These are phyloP conservation scores for Cloeon dipterum DNA, from an alignment of 2,888 invertebrate species.

Conservation along the genomic window DNA sequence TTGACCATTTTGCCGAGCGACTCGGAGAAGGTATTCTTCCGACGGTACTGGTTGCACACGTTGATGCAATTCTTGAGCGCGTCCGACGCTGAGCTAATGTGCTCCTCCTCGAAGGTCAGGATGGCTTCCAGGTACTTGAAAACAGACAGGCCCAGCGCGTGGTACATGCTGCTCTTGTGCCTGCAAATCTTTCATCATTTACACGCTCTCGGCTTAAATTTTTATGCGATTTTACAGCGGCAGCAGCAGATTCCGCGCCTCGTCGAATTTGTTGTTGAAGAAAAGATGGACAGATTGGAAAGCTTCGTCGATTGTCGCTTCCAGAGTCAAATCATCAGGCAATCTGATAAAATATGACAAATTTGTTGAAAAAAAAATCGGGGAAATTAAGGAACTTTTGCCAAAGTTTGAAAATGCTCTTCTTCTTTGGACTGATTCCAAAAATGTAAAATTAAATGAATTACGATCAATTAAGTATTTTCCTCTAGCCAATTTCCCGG, in stretches of 20 bases:
- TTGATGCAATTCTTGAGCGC: slow-evolving; percentile 52
- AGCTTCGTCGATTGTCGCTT: slow-evolving; percentile 49
- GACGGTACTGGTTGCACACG: slow-evolving; percentile 50
- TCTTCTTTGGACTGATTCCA: no score
- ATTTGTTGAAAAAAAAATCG: no score
- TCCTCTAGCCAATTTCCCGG: no score
- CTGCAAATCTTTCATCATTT: slow-evolving; percentile 20
- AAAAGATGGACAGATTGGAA: slow-evolving; percentile 65
- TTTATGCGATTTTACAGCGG: slow-evolving; percentile 34
- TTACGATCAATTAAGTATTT: no score
- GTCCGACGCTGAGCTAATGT: slow-evolving; percentile 48
- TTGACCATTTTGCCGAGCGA: slow-evolving; percentile 61
- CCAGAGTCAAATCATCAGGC: slow-evolving; percentile 36
- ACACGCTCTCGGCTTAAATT: slow-evolving; percentile 1
- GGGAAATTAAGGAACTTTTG: no score
- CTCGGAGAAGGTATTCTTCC: slow-evolving; percentile 47
- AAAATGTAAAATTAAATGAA: no score
- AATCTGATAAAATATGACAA: no score
- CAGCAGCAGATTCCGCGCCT: slow-evolving; percentile 53
- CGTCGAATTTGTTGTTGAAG: slow-evolving; percentile 74
- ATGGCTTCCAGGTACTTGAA: slow-evolving; percentile 82
- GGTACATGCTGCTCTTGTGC: slow-evolving; percentile 68
- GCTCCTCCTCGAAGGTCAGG: slow-evolving; percentile 69
- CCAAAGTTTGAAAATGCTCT: no score
- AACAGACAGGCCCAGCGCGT: slow-evolving; percentile 69